Evolutionary conservation across 2,113 vertebrate species (phyloP).

Genomic region (Barnardius zonarius): DNA sequence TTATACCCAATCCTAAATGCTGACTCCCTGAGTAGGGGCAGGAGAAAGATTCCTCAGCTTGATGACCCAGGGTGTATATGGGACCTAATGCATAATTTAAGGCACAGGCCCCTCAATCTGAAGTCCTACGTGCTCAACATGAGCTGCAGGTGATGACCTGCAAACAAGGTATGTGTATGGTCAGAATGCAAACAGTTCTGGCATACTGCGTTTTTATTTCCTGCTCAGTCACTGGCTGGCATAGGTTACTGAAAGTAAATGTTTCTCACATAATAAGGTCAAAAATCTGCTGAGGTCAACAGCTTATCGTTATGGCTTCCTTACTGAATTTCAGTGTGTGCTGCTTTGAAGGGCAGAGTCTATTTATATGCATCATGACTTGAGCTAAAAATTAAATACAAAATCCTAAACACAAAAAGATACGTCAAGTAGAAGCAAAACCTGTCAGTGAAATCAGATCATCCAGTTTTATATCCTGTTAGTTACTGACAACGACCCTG

Average conservation of each 20-base stretch:
- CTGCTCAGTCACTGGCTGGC: not conserved
- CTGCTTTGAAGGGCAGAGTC: not conserved
- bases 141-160: not conserved
- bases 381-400: not conserved
- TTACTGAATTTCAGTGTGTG: not conserved
- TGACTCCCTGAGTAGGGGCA: not conserved
- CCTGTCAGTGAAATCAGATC: not conserved
- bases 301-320: not conserved
- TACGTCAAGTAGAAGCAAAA: not conserved
- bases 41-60: not conserved
- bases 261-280: conserved; percentile 9
- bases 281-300: conserved; percentile 22
- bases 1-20: not conserved
- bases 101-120: not conserved
- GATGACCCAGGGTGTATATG: not conserved
- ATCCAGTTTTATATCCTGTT: not conserved
- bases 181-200: not conserved
- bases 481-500: not conserved
- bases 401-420: not conserved
- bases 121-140: not conserved
- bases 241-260: not conserved
- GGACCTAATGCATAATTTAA: not conserved
- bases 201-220: not conserved
- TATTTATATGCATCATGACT: not conserved
- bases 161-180: not conserved